These are phyloP conservation scores for Hedychridium roseum DNA, from an alignment of 2,888 invertebrate genomes.

Conservation along the genomic window DNA sequence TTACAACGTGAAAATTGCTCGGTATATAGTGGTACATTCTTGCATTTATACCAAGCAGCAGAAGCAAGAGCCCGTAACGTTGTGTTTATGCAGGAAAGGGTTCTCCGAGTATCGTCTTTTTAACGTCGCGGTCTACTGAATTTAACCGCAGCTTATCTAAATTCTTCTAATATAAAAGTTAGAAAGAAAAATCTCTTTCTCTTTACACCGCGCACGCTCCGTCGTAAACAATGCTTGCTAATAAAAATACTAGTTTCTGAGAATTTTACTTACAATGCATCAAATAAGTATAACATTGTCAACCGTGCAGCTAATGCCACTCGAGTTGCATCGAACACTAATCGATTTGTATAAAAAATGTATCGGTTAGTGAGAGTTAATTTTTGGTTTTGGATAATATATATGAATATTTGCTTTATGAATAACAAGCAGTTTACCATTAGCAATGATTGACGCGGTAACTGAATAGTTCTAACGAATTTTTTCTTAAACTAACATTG, in stretches of 20 bases:
- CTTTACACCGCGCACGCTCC: too few relatives aligned
- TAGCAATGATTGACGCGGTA: too few relatives aligned
- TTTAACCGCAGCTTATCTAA: conserved; percentile 54
- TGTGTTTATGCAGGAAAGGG: conserved; percentile 37
- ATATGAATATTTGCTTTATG: not conserved
- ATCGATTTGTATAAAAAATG: not conserved
- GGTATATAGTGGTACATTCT: not conserved
- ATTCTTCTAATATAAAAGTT: conserved; percentile 28
- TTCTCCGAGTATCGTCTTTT: conserved; percentile 45
- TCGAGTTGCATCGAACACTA: too few relatives aligned
- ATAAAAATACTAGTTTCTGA: too few relatives aligned
- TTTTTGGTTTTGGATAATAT: not conserved
- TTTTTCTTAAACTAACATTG: too few relatives aligned
- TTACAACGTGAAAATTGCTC: conserved; percentile 12
- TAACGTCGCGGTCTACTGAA: conserved; percentile 52
- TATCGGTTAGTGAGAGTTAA: not conserved
- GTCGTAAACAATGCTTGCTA: too few relatives aligned
- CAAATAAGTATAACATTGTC: too few relatives aligned
- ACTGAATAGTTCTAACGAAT: too few relatives aligned
- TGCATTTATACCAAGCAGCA: not conserved
- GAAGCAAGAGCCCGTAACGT: conserved; percentile 43
- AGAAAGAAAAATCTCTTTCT: too few relatives aligned
- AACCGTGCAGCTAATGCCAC: too few relatives aligned
- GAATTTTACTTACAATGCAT: too few relatives aligned
- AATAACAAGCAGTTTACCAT: too few relatives aligned